Conservation (phyloP, 2,888 invertebrate genomes). For the Leptothorax acervorum region DNA sequence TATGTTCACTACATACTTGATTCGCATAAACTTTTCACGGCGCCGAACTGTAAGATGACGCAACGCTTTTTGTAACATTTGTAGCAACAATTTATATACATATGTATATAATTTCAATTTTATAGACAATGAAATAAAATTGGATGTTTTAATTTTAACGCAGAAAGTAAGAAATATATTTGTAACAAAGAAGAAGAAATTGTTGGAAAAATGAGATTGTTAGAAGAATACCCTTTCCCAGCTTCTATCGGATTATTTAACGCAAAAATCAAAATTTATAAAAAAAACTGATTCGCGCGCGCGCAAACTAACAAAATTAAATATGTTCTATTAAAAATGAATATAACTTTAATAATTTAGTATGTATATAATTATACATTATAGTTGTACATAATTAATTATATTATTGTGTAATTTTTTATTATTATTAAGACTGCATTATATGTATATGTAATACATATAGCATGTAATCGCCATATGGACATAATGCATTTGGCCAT, state of each 20-base stretch:
- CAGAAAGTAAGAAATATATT: conserved; percentile 1
- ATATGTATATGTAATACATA: neutral
- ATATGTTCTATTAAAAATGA: neutral
- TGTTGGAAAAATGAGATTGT: neutral
- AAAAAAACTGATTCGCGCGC: neutral
- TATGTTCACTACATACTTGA: conserved; percentile 65
- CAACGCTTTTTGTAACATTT: neutral
- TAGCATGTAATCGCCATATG: neutral
- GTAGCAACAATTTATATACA: neutral
- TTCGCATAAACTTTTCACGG: conserved; percentile 74
- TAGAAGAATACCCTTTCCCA: neutral
- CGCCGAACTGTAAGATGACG: conserved; percentile 34
- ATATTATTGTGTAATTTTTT: neutral
- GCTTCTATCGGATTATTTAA: neutral
- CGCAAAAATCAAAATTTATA: neutral
- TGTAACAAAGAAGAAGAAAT: neutral
- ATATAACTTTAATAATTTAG: neutral
- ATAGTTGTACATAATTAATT: neutral
- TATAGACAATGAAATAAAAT: neutral
- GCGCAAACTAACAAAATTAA: neutral
- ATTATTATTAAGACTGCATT: neutral
- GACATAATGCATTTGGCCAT: conserved; percentile 1
- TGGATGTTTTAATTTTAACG: neutral
- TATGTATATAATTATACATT: neutral
- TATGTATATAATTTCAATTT: neutral